These are phyloP conservation scores for Harpalus rufipes DNA, from an alignment of 2,888 invertebrate species.

Conservation along the genomic window DNA sequence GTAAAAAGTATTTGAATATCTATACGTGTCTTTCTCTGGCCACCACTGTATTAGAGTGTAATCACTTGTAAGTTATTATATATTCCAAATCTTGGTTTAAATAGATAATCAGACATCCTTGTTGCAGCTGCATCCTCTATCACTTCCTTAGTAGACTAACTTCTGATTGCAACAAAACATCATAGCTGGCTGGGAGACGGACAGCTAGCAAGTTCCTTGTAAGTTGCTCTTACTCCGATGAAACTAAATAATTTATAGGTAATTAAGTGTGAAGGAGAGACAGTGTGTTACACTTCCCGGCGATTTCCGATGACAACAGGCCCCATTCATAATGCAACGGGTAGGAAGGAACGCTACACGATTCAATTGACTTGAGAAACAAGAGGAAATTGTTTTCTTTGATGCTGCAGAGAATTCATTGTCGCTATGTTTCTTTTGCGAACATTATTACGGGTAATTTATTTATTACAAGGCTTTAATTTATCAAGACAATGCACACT, in stretches of 20 bases:
- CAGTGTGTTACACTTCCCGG: conserved; percentile 17
- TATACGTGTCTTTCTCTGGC: too few species aligned
- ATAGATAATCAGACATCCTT: neutral
- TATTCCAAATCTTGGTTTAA: neutral
- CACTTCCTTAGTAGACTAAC: neutral
- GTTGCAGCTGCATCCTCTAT: neutral
- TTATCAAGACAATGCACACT: too few species aligned
- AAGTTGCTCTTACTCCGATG: conserved; percentile 10
- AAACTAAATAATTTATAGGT: conserved; percentile 63
- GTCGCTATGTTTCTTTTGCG: neutral
- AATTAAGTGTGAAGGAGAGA: conserved; percentile 54
- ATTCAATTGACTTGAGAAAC: neutral
- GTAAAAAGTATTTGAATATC: too few species aligned
- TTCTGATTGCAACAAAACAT: conserved; percentile 17
- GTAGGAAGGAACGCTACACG: neutral
- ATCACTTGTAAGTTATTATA: too few species aligned
- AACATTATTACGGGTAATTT: neutral
- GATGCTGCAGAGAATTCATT: neutral
- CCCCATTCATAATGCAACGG: conserved; percentile 38
- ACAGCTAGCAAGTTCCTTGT: conserved; percentile 22
- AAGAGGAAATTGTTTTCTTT: neutral
- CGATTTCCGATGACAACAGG: conserved; percentile 44
- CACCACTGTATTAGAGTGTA: too few species aligned
- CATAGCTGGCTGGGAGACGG: conserved; percentile 3
- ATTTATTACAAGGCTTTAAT: neutral